Conservation (phyloP, 2,797 vertebrate species). For the Rhynchonycteris naso region DNA sequence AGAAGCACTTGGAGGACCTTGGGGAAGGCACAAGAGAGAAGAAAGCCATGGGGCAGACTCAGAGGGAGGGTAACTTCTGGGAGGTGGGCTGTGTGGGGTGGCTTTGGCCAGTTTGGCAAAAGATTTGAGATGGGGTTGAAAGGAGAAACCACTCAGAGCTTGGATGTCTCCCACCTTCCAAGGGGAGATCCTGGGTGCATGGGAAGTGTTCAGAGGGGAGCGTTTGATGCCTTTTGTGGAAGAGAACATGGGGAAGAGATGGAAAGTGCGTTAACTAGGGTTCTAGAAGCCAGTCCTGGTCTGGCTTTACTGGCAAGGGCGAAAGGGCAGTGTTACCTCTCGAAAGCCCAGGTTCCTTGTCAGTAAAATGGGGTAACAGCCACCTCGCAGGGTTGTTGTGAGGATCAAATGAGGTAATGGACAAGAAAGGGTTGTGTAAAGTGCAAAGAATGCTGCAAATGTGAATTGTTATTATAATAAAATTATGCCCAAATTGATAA, state of each 20-base stretch:
- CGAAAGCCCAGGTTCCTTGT: neutral
- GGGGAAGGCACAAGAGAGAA: neutral
- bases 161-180: neutral
- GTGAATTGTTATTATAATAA: neutral
- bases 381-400: neutral
- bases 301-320: neutral
- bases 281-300: neutral
- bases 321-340: neutral
- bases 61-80: neutral
- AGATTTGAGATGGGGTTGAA: neutral
- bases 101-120: neutral
- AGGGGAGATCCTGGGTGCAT: neutral
- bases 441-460: neutral
- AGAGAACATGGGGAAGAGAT: neutral
- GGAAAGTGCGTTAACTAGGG: too few relatives aligned
- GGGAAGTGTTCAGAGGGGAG: neutral
- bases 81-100: neutral
- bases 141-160: neutral
- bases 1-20: neutral
- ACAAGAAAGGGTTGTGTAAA: neutral
- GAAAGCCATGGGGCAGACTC: neutral
- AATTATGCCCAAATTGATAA: neutral
- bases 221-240: neutral
- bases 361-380: neutral
- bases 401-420: neutral